Conservation (phyloP, 2,797 vertebrate genomes). For the Acipenser ruthenus region DNA sequence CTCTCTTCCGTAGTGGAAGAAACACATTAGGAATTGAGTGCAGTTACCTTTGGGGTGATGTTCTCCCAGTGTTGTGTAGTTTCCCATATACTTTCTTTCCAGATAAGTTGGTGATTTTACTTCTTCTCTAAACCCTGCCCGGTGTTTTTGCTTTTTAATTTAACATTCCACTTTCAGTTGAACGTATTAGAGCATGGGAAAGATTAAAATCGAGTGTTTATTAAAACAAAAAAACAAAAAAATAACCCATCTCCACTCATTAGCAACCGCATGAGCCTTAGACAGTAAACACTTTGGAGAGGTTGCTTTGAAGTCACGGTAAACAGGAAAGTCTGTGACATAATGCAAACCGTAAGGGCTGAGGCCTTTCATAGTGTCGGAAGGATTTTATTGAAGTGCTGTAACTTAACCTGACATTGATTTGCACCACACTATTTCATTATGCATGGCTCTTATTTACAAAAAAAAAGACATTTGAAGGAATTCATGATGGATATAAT, state of each 20-base stretch:
- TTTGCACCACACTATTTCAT: background rate
- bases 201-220: background rate
- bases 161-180: background rate
- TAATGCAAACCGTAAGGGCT: background rate
- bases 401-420: conserved; percentile 9
- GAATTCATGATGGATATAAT: background rate
- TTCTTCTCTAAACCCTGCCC: too few species aligned
- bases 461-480: background rate
- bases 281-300: conserved; percentile 1
- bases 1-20: too few species aligned
- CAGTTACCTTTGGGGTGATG: too few species aligned
- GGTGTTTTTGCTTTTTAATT: too few species aligned
- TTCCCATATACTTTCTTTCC: too few species aligned
- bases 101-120: too few species aligned
- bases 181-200: background rate
- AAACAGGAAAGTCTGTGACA: conserved; percentile 10
- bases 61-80: too few species aligned
- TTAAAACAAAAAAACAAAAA: background rate
- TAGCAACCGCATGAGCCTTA: conserved; percentile 1
- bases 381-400: background rate
- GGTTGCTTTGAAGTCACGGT: background rate
- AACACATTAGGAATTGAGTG: too few species aligned
- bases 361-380: background rate
- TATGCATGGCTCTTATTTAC: too few species aligned
- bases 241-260: background rate